These are phyloP conservation scores for Pleuronectes platessa DNA, from an alignment of 2,113 vertebrate genomes.

Conservation along the genomic window DNA sequence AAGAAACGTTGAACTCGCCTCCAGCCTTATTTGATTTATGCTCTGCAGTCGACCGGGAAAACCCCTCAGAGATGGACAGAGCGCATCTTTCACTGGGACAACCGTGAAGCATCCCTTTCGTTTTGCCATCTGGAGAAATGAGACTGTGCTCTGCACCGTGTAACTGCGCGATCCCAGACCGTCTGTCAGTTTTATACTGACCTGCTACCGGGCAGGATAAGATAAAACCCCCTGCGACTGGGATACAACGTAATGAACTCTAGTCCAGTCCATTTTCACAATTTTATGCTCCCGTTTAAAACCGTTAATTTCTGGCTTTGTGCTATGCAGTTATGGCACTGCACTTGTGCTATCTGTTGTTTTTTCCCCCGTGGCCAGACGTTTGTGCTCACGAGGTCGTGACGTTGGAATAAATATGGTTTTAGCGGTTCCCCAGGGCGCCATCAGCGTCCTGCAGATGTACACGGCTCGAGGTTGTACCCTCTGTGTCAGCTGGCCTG, in stretches of 20 bases:
- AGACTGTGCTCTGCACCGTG: conserved; percentile 63
- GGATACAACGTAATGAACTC: conserved; percentile 5
- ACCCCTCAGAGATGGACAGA: conserved; percentile 53
- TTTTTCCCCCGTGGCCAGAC: conserved; percentile 31
- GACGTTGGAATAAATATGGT: conserved; percentile 21
- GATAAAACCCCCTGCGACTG: conserved; percentile 16
- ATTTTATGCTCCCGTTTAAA: conserved; percentile 25
- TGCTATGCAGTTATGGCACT: not conserved
- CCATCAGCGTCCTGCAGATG: conserved; percentile 10
- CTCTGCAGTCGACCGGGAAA: conserved; percentile 36
- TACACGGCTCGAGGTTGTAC: conserved; percentile 25
- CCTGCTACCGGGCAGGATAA: conserved; percentile 42
- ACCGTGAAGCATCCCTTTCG: conserved; percentile 58
- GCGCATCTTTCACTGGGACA: conserved; percentile 59
- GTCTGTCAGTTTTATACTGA: conserved; percentile 67
- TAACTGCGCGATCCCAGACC: conserved; percentile 63
- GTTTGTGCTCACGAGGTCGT: conserved; percentile 33
- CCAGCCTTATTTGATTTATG: conserved; percentile 27
- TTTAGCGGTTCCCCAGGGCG: conserved; percentile 19
- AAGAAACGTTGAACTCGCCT: conserved; percentile 16
- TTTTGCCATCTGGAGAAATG: conserved; percentile 67
- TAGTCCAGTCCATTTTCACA: not conserved
- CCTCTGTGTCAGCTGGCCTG: conserved; percentile 13
- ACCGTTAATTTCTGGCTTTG: conserved; percentile 7
- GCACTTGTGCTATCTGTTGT: not conserved